phyloP scores from a whole-genome alignment of 2,888 invertebrate species.

The Eurytoma californica region DNA sequence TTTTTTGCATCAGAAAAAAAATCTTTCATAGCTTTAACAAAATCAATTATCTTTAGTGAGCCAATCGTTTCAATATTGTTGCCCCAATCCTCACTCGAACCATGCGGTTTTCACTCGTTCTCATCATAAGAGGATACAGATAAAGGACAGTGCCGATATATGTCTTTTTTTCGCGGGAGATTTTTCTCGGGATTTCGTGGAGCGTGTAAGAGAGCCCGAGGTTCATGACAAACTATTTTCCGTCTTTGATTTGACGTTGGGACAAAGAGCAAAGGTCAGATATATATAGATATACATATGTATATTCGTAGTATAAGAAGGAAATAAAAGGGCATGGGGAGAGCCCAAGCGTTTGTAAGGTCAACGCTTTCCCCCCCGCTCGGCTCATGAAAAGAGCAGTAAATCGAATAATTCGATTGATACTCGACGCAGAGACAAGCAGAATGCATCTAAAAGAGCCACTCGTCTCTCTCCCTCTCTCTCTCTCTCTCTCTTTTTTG shows the following conservation, averaged over 20 bases:
- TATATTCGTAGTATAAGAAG: too few species aligned
- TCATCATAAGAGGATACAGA: too few species aligned
- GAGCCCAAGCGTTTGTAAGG: background rate
- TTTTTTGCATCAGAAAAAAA: too few species aligned
- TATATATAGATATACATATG: background rate
- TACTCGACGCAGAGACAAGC: constrained; percentile 60
- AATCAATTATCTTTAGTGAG: too few species aligned
- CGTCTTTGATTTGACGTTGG: constrained; percentile 26
- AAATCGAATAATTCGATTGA: constrained; percentile 74
- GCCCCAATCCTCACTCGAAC: too few species aligned
- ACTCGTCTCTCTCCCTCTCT: constrained; percentile 23
- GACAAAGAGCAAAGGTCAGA: constrained; percentile 1
- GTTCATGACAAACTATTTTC: constrained; percentile 16
- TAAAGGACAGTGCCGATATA: too few species aligned
- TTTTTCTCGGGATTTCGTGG: background rate
- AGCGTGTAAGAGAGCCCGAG: too few species aligned
- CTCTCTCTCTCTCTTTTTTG: constrained; percentile 2
- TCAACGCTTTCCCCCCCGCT: background rate
- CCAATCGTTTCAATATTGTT: too few species aligned
- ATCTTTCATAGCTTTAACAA: too few species aligned
- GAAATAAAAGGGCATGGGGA: background rate
- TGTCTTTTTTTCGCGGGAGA: background rate
- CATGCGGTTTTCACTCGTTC: too few species aligned
- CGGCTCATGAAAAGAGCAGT: constrained; percentile 70
- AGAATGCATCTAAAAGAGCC: constrained; percentile 47